Conservation (phyloP, 2,113 vertebrate genomes). For the Dolichotis patagonum region DNA sequence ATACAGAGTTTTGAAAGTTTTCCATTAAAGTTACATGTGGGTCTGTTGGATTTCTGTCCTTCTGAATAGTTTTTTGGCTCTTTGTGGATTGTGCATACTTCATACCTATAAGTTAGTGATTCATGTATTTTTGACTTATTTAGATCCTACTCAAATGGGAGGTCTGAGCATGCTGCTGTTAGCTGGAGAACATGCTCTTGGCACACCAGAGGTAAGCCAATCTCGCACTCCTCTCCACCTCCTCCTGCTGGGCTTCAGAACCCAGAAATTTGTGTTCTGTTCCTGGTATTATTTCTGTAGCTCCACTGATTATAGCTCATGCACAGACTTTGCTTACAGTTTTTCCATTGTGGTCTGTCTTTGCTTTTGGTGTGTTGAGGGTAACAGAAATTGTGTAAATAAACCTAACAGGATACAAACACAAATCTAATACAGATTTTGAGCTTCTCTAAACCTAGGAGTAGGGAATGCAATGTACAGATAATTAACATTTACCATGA, state of each 20-base stretch:
- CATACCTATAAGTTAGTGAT: constrained; percentile 74
- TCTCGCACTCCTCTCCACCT: background rate
- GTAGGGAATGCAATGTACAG: background rate
- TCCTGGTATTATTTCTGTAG: background rate
- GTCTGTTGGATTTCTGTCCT: constrained; percentile 77
- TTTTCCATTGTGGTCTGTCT: constrained; percentile 4
- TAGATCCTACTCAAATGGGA: constrained; percentile 99
- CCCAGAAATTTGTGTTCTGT: background rate
- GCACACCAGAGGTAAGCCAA: constrained; percentile 93
- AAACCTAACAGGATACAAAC: background rate
- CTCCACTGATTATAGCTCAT: background rate
- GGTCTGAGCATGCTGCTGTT: constrained; percentile 98
- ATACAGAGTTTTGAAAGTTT: constrained; percentile 75
- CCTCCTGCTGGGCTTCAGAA: background rate
- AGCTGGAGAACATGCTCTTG: constrained; percentile 97
- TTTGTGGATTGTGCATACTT: constrained; percentile 15
- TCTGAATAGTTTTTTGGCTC: constrained; percentile 70
- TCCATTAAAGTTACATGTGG: constrained; percentile 76
- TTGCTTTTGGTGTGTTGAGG: background rate
- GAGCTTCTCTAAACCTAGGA: background rate
- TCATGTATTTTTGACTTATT: constrained; percentile 77
- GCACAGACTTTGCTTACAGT: background rate
- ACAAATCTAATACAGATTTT: background rate
- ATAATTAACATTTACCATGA: background rate
- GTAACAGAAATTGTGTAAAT: background rate